Evolutionary conservation across 2,797 vertebrate genomes (phyloP).

Genomic region (Synanceia verrucosa): DNA sequence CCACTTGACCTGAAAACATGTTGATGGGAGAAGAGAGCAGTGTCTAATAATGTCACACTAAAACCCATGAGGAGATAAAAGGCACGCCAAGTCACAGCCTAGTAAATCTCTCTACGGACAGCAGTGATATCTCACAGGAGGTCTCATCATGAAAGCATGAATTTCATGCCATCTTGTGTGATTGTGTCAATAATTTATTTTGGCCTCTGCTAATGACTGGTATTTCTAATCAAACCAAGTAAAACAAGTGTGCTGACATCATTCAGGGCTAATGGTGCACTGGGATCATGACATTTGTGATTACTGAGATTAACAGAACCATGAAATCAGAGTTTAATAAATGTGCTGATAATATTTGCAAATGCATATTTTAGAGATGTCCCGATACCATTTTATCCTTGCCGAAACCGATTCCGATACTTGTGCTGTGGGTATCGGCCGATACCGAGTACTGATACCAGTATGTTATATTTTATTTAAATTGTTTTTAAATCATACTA

Average conservation of each 20-base stretch:
- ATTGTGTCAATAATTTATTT: not conserved
- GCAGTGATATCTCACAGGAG: not conserved
- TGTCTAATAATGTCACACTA: conserved; percentile 44
- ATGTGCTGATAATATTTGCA: not conserved
- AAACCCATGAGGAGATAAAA: conserved; percentile 1
- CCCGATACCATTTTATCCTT: too few relatives aligned
- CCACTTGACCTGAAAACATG: conserved; percentile 69
- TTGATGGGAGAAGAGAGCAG: conserved; percentile 45
- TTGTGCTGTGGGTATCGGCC: too few relatives aligned
- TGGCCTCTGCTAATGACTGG: not conserved
- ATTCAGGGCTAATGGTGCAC: not conserved
- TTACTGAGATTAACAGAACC: conserved; percentile 1
- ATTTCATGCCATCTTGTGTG: not conserved
- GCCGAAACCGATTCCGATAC: too few relatives aligned
- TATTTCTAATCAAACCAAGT: not conserved
- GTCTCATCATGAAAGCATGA: not conserved
- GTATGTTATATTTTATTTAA: too few relatives aligned
- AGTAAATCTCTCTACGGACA: not conserved
- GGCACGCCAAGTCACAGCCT: conserved; percentile 2
- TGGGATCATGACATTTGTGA: not conserved
- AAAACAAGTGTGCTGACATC: not conserved
- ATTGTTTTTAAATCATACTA: too few relatives aligned
- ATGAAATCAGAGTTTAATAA: conserved; percentile 4
- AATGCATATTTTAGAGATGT: not conserved
- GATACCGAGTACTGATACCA: too few relatives aligned